Evolutionary conservation across 2,797 vertebrate species (phyloP).

Genomic region (Sylvilagus floridanus): DNA sequence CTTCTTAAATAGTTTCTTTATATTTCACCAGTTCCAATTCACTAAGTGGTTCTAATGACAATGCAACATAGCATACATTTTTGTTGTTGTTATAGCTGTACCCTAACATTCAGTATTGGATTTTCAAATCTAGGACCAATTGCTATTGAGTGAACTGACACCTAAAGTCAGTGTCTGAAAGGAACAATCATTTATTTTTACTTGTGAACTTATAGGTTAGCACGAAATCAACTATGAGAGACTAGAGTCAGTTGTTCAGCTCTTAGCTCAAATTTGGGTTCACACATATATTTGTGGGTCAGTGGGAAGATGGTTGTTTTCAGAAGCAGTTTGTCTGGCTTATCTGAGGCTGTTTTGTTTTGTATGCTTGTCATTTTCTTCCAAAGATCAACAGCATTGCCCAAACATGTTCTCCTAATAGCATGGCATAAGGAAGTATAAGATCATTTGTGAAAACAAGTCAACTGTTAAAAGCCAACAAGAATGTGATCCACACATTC

Average conservation of each 20-base stretch:
- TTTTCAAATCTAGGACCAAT: not conserved
- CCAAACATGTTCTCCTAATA: not conserved
- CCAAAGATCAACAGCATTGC: not conserved
- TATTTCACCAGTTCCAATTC: not conserved
- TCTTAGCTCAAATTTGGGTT: not conserved
- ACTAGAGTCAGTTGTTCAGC: not conserved
- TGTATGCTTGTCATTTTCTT: not conserved
- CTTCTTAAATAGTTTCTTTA: not conserved
- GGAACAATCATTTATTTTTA: not conserved
- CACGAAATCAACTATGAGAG: not conserved
- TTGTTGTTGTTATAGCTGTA: not conserved
- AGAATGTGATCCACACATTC: not conserved
- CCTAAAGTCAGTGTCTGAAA: not conserved
- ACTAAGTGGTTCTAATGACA: not conserved
- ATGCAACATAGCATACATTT: not conserved
- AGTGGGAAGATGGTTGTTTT: not conserved
- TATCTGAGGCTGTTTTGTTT: not conserved
- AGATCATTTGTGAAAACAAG: not conserved
- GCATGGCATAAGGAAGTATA: not conserved
- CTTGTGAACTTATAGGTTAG: not conserved
- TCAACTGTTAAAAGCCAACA: not conserved
- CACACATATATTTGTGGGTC: fast-evolving
- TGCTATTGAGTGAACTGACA: not conserved
- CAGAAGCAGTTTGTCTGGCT: not conserved
- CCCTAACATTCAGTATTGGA: not conserved